Evolutionary conservation across 2,888 invertebrate species (phyloP), one percentile per base, ranked within the genome.

Genomic region (Drosophila kokeensis): DNA sequence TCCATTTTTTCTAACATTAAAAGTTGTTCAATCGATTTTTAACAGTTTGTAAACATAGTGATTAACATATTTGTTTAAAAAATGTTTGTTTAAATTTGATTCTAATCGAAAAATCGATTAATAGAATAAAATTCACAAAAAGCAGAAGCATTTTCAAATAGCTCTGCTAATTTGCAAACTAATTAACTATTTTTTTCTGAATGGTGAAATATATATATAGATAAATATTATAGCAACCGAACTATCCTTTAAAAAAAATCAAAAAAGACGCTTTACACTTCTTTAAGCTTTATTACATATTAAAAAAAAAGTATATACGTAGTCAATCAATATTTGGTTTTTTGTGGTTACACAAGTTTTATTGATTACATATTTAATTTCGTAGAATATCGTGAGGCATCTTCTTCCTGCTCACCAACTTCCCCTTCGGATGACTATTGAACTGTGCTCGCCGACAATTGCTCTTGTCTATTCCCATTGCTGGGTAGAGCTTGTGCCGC

Each of bases 401-500:
- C 30, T 40, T 61, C 52, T 53, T 70, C 24, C n/a, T 24, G 36
- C 29, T 32, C 38, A 32, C 15, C 27, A 27, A 50, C 38, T 34
- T 60, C 32, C 49, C 48, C 61, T 30, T 21, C 7, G 52, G 27
- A n/a, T n/a, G 48, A n/a, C 54, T 55, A 62, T 36, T 59, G 45
- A 74, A 36, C 30, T 27, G 52, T 67, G 42, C 29, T 21, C 24
- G 40, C 42, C 15, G 69, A 65, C 50, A 54, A 74, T 79, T 61
- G 57, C 54, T 62, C 40, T 52, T 34, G 55, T 38, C 62, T 58
- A 59, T 65, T 64, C 58, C 55, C 61, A 53, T 24, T 50, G 57
- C 34, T 50, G 57, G 58, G 68, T 30, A 60, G 54, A 50, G 52
- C 70, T 75, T 72, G 59, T 59, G 50, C 63, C 61, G 62, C 27